Evolutionary conservation across 1,140 invertebrate species (phyloP), one percentile per base, ranked within the genome.

Genomic region (Camponotus floridanus): DNA sequence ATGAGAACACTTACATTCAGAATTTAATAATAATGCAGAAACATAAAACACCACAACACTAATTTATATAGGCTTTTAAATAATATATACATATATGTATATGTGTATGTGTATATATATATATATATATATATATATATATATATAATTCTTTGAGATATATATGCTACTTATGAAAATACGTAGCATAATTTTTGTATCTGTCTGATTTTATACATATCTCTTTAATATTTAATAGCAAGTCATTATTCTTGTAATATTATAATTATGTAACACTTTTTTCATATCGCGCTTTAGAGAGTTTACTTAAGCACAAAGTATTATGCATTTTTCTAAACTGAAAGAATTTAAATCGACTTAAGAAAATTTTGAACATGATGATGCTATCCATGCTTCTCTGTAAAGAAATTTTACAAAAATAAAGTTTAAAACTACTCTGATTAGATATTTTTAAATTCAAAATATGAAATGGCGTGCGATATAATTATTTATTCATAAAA

Each of bases 21-120:
- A 81, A 45, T 80, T 80, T 55, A 42, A 6, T 31, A 55, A 42
- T 80, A 80, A 70, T 81, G 39, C 79, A 73, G 48, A 68, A 81
- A 73, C 67, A 45, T 71, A 26, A 81, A 42, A 81, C 65, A 80
- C 31, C 62, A 80, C 36, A 11, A 42, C 48, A 68, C 48, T 57
- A 73, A 68, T 9, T 68, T n/a, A 21, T 8, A 21, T 67, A 79
- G 31, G 7, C 13, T 81, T 81, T 81, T 45, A 45, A 81, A 71
- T 45, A 71, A 45, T 33, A 70, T 48, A 15, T 51, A 48, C 15
- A 18, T 45, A 21, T 67, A 31, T 26, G 57, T 31, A 21, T 67
- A 31, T 26, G 57, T 45, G 21, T 36, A 9, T 42, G n/a, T 45
- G 21, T 67, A 31, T 26, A 55, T 39, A 1, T 39, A 1, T 45